Evolutionary conservation across 2,113 vertebrate genomes (phyloP).

Genomic region (Tympanuchus pallidicinctus): DNA sequence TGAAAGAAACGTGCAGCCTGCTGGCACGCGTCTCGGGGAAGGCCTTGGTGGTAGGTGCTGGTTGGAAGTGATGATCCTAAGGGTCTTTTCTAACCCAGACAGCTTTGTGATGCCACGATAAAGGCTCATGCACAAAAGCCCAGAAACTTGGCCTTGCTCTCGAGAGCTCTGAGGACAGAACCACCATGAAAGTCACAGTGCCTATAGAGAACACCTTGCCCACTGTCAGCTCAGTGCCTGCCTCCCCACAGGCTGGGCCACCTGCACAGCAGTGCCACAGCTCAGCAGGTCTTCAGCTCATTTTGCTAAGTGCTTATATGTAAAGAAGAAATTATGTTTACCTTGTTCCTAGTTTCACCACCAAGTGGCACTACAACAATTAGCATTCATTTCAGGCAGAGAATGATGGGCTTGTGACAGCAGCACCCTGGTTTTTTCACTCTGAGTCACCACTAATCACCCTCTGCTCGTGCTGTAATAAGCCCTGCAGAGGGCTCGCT

Average conservation of each 20-base stretch:
- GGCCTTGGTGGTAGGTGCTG: background rate
- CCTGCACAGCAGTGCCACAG: accelerated
- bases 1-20: background rate
- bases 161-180: accelerated
- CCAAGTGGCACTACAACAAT: conserved; percentile 64
- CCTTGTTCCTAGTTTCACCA: conserved; percentile 32
- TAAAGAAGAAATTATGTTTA: accelerated
- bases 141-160: background rate
- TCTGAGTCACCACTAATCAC: background rate
- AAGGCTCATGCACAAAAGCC: background rate
- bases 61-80: background rate
- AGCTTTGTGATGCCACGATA: background rate
- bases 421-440: background rate
- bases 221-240: background rate
- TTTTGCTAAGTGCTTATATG: accelerated
- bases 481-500: background rate
- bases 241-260: background rate
- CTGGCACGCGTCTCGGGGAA: background rate
- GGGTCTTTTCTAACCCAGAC: background rate
- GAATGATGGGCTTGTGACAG: background rate
- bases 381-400: background rate
- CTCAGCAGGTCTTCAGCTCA: background rate
- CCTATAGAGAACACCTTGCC: background rate
- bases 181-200: accelerated
- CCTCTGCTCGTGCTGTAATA: background rate